Conservation (phyloP, 1,140 invertebrate species). For the Pseudoatta argentina region DNA sequence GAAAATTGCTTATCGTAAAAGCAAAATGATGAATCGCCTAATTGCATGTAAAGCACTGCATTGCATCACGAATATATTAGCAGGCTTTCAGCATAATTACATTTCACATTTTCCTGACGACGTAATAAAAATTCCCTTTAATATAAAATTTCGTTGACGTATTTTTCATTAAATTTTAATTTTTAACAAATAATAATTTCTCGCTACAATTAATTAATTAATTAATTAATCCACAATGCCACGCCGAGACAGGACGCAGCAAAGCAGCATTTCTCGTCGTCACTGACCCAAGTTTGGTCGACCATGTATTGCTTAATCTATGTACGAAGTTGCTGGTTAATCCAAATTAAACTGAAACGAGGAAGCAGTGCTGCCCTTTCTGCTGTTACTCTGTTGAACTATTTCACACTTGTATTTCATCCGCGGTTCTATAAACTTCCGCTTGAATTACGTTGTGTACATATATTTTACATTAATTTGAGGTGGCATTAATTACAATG, state of each 20-base stretch:
- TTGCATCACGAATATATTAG: background rate
- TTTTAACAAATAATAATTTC: background rate
- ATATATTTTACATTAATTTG: constrained; percentile 15
- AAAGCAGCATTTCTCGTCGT: constrained; percentile 27
- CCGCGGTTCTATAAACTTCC: background rate
- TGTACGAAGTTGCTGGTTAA: constrained; percentile 50
- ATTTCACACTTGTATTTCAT: constrained; percentile 14
- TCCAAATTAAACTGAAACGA: constrained; percentile 55
- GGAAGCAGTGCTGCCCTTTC: background rate
- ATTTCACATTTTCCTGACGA: constrained; percentile 9
- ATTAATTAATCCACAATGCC: constrained; percentile 34
- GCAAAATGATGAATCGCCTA: constrained; percentile 2
- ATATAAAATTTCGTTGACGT: background rate
- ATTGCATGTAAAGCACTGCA: background rate
- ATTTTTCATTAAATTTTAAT: constrained; percentile 32
- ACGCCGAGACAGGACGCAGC: background rate
- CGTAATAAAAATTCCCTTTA: background rate
- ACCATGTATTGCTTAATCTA: constrained; percentile 39
- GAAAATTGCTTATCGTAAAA: background rate
- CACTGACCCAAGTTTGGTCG: constrained; percentile 39
- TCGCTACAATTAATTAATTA: constrained; percentile 1
- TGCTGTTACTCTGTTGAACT: background rate
- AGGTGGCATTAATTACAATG: background rate
- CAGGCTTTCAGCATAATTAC: constrained; percentile 8
- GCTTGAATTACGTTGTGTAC: background rate